Evolutionary conservation across 2,797 vertebrate genomes (phyloP).

Genomic region (Cuculus canorus): DNA sequence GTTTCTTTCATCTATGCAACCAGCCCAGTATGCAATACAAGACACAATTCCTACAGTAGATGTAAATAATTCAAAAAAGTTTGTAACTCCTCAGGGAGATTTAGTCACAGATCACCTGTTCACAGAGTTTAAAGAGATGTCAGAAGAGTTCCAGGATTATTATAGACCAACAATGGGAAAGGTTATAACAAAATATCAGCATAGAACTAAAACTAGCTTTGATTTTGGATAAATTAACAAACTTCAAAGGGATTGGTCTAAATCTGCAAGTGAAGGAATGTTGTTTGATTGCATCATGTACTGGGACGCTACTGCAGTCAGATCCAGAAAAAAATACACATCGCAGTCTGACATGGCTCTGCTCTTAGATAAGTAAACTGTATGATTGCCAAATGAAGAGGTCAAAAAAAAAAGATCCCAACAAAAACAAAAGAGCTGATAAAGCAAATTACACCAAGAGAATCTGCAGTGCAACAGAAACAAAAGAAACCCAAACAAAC

Average conservation of each 20-base stretch:
- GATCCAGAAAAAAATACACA: slow-evolving; percentile 63
- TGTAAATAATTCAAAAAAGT: slow-evolving; percentile 64
- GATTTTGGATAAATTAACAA: slow-evolving; percentile 26
- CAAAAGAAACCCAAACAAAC: slow-evolving; percentile 55
- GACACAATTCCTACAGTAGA: slow-evolving; percentile 12
- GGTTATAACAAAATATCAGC: neutral
- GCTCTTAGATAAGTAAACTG: slow-evolving; percentile 58
- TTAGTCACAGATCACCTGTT: slow-evolving; percentile 64
- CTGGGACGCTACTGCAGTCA: neutral
- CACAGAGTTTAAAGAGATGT: slow-evolving; percentile 19
- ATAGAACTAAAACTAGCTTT: neutral
- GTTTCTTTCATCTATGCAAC: neutral
- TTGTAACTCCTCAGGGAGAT: slow-evolving; percentile 36
- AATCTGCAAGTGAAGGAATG: neutral
- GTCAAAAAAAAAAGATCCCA: slow-evolving; percentile 26
- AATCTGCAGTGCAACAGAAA: slow-evolving; percentile 16
- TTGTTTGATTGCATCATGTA: slow-evolving; percentile 50
- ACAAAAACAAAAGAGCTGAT: slow-evolving; percentile 38
- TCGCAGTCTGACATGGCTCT: slow-evolving; percentile 42
- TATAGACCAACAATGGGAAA: neutral
- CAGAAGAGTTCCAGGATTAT: slow-evolving; percentile 24
- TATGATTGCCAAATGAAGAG: slow-evolving; percentile 56
- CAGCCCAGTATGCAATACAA: neutral
- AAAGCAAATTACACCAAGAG: slow-evolving; percentile 47
- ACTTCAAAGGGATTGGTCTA: slow-evolving; percentile 38